phyloP scores from a whole-genome alignment of 2,888 invertebrate species.

The Cosmopolites sordidus region DNA sequence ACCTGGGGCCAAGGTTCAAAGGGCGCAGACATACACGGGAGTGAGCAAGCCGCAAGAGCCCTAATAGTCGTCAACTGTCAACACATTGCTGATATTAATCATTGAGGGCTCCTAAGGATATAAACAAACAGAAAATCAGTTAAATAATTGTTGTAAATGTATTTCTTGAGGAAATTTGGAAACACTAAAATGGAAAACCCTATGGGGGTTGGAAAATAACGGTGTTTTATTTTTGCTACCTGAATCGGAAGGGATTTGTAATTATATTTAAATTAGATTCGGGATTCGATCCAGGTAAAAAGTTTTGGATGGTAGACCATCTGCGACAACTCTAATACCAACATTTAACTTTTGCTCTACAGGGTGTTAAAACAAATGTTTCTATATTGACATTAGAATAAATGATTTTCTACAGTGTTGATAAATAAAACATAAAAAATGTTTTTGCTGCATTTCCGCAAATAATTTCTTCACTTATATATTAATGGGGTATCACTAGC shows the following conservation, averaged over 20 bases:
- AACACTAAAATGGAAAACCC: neutral
- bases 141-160: no score
- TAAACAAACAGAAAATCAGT: neutral
- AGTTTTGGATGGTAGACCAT: neutral
- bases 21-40: conserved; percentile 46
- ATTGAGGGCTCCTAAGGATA: conserved; percentile 33
- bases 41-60: conserved; percentile 50
- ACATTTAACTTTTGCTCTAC: no score
- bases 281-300: neutral
- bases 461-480: no score
- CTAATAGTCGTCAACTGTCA: conserved; percentile 50
- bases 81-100: conserved; percentile 51
- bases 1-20: conserved; percentile 39
- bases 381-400: no score
- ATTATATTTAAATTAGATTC: conserved; percentile 2
- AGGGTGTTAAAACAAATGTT: no score
- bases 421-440: no score
- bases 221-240: neutral
- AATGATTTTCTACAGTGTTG: no score
- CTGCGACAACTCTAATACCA: neutral
- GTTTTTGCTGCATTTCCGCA: no score
- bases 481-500: no score
- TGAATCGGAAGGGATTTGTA: conserved; percentile 1
- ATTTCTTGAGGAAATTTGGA: neutral
- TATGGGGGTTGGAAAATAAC: neutral